phyloP scores from a whole-genome alignment of 2,888 invertebrate genomes.

The Bimastos eiseni region DNA sequence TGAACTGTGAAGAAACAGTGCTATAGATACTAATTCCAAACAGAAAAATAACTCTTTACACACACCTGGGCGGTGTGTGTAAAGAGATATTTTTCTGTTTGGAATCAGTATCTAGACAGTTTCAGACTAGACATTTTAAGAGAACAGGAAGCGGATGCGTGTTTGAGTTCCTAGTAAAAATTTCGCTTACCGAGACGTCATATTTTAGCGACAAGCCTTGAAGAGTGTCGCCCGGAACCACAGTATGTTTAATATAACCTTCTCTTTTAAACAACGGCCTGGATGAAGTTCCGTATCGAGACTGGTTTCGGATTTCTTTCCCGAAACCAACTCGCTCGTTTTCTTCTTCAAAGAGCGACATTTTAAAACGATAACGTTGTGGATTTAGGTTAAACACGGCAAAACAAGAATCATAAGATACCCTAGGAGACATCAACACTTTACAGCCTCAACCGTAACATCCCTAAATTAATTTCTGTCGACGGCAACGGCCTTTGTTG shows the following conservation, averaged over 20 bases:
- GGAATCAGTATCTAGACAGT: no score
- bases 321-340: neutral
- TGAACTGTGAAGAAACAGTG: no score
- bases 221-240: conserved; percentile 9
- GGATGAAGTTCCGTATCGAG: neutral
- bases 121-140: no score
- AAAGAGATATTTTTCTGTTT: no score
- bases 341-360: neutral
- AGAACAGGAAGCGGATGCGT: no score
- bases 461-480: no score
- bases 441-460: no score
- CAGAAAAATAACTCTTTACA: no score
- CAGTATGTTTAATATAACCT: neutral
- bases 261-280: neutral
- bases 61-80: no score
- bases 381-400: neutral
- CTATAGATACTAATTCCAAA: no score
- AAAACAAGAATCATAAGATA: neutral
- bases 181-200: neutral
- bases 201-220: conserved; percentile 14
- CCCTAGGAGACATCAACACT: neutral
- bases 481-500: no score
- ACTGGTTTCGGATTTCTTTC: neutral
- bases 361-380: neutral
- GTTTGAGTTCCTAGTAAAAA: neutral